Conservation (phyloP, 2,797 vertebrate species). For the Lates japonicus region DNA sequence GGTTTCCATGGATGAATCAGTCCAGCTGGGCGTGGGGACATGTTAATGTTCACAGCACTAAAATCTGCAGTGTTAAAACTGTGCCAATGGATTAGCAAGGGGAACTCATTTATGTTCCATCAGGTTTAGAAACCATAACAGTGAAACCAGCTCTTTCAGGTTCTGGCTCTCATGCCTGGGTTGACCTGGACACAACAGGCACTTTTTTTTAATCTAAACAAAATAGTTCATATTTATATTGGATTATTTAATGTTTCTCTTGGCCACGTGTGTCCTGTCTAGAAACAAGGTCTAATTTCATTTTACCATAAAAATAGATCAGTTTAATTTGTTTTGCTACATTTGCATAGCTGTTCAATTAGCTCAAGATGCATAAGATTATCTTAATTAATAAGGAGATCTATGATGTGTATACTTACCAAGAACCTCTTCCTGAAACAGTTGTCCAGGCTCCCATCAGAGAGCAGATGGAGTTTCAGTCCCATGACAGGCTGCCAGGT, state of each 20-base stretch:
- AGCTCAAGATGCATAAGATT: not conserved
- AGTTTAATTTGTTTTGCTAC: not conserved
- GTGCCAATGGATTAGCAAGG: constrained; percentile 48
- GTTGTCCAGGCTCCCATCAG: constrained; percentile 46
- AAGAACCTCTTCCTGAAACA: constrained; percentile 44
- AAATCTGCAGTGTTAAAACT: constrained; percentile 65
- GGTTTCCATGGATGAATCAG: constrained; percentile 72
- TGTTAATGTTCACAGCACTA: constrained; percentile 75
- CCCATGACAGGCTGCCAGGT: constrained; percentile 80
- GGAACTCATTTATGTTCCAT: constrained; percentile 23
- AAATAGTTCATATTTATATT: not conserved
- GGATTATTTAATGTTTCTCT: not conserved
- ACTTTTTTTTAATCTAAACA: not conserved
- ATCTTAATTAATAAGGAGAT: constrained; percentile 25
- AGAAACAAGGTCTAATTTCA: not conserved
- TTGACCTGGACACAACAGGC: not conserved
- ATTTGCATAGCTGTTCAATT: not conserved
- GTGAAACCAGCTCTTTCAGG: not conserved
- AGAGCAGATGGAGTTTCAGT: constrained; percentile 83
- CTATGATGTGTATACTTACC: constrained; percentile 27
- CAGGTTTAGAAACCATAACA: constrained; percentile 27
- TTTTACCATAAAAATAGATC: constrained; percentile 6
- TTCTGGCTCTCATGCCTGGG: not conserved
- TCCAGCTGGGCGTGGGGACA: constrained; percentile 60
- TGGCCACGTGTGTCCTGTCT: not conserved